Conservation (phyloP, 2,113 vertebrate genomes). For the Chlamydotis undulata region DNA sequence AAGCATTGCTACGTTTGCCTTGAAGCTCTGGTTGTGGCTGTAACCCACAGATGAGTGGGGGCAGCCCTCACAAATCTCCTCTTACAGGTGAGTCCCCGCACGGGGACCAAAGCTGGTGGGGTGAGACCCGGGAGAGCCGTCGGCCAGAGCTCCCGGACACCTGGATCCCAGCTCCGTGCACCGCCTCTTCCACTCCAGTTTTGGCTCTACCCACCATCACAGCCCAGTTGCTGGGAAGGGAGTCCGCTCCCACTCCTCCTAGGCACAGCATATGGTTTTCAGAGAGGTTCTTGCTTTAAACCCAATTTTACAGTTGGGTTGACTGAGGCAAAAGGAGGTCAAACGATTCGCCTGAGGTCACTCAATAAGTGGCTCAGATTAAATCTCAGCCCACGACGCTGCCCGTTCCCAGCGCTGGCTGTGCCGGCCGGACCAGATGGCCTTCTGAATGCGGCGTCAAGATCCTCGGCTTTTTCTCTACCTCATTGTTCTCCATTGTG, state of each 20-base stretch:
- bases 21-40: neutral
- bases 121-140: neutral
- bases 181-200: neutral
- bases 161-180: neutral
- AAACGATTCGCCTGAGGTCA: slow-evolving; percentile 63
- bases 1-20: rapidly evolving
- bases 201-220: neutral
- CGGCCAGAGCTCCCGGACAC: neutral
- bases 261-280: slow-evolving; percentile 62
- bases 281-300: slow-evolving; percentile 63
- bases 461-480: slow-evolving; percentile 73
- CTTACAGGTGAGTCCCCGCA: too few relatives aligned
- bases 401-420: slow-evolving; percentile 79
- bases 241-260: slow-evolving; percentile 1
- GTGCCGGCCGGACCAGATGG: slow-evolving; percentile 76
- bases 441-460: slow-evolving; percentile 74
- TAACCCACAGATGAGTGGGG: neutral
- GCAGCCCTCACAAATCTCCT: neutral
- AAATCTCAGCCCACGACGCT: slow-evolving; percentile 60
- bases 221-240: slow-evolving; percentile 18
- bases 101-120: neutral
- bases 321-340: slow-evolving; percentile 65
- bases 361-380: slow-evolving; percentile 70
- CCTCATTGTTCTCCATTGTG: slow-evolving; percentile 75
- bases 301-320: slow-evolving; percentile 68